phyloP scores from a whole-genome alignment of 2,113 vertebrate genomes.

The Cochlearius cochlearius region DNA sequence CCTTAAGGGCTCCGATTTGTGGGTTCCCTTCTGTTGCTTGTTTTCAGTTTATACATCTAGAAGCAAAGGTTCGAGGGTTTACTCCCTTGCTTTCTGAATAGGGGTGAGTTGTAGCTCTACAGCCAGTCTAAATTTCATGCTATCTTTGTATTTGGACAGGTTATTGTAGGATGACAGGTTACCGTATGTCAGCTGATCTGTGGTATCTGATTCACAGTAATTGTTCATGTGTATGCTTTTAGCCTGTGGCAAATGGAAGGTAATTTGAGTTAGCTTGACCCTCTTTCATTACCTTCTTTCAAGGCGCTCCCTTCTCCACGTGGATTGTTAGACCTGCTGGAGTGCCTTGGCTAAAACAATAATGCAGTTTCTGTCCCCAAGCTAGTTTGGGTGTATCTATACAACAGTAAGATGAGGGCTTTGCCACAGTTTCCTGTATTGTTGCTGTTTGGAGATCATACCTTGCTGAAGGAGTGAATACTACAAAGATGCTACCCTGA shows the following conservation, averaged over 20 bases:
- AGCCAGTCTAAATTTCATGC: slow-evolving; percentile 2
- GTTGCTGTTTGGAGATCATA: background rate
- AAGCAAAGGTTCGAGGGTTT: background rate
- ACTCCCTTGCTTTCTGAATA: background rate
- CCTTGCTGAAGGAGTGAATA: background rate
- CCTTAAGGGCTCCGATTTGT: background rate
- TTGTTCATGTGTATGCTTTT: slow-evolving; percentile 47
- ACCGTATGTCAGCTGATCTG: slow-evolving; percentile 59
- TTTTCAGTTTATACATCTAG: background rate
- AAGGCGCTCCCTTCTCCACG: slow-evolving; percentile 31
- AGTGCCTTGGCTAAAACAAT: background rate
- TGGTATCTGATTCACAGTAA: slow-evolving; percentile 57
- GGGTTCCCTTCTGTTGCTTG: background rate
- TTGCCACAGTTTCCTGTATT: background rate
- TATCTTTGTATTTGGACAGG: slow-evolving; percentile 25
- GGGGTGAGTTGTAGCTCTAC: background rate
- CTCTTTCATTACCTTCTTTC: slow-evolving; percentile 20
- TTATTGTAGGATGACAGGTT: slow-evolving; percentile 49
- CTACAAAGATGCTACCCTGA: background rate
- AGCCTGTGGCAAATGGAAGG: slow-evolving; percentile 56
- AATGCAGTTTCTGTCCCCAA: slow-evolving; percentile 3
- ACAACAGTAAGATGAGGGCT: background rate
- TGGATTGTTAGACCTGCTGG: slow-evolving; percentile 25
- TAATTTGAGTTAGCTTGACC: slow-evolving; percentile 63
- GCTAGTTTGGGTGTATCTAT: background rate